These are phyloP conservation scores for Seira sanloemensis DNA, from an alignment of 2,888 invertebrate genomes.

Conservation along the genomic window DNA sequence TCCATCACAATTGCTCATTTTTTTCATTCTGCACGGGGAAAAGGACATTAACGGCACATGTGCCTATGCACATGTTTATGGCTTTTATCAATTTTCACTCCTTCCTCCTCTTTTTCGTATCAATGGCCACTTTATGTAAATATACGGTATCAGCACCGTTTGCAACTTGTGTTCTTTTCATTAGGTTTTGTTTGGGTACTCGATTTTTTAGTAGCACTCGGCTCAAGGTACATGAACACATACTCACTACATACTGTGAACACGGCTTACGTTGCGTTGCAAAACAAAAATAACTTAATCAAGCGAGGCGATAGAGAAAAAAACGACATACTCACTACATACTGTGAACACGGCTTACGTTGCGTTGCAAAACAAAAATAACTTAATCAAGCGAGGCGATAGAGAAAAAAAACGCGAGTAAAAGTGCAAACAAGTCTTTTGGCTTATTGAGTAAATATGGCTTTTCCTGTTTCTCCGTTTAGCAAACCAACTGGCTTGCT, in stretches of 20 bases:
- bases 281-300: slow-evolving; percentile 43
- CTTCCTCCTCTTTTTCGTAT: background rate
- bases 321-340: too few relatives aligned
- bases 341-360: too few relatives aligned
- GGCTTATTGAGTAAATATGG: background rate
- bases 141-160: too few relatives aligned
- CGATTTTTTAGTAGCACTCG: too few relatives aligned
- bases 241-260: too few relatives aligned
- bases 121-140: too few relatives aligned
- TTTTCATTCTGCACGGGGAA: background rate
- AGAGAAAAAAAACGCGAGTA: background rate
- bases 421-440: background rate
- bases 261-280: too few relatives aligned
- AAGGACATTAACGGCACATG: background rate
- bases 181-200: too few relatives aligned
- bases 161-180: too few relatives aligned
- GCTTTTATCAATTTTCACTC: background rate
- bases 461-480: background rate
- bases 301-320: background rate
- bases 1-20: too few relatives aligned
- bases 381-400: slow-evolving; percentile 21
- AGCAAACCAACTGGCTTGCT: slow-evolving; percentile 30
- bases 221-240: too few relatives aligned
- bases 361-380: too few relatives aligned
- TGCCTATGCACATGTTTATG: background rate